Evolutionary conservation across 2,797 vertebrate species (phyloP).

Genomic region (Sebastes hubbsi): DNA sequence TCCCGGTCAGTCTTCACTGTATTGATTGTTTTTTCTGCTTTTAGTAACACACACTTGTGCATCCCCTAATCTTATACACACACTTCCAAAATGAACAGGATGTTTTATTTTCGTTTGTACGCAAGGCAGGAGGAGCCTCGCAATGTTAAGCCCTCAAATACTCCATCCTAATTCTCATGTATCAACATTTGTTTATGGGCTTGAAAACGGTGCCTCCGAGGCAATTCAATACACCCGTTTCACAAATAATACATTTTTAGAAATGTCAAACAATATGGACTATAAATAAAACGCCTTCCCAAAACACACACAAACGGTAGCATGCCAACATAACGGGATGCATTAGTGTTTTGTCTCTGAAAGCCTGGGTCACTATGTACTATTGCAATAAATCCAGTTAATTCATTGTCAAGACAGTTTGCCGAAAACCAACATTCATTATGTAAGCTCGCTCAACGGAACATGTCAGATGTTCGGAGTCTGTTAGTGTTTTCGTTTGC

Average conservation of each 20-base stretch:
- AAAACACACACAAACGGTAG: conserved; percentile 24
- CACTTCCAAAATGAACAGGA: background rate
- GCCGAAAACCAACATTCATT: conserved; percentile 73
- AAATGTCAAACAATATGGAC: conserved; percentile 54
- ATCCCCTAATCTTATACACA: background rate
- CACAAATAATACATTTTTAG: conserved; percentile 40
- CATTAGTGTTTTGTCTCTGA: conserved; percentile 64
- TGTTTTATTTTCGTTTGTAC: conserved; percentile 21
- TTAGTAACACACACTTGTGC: conserved; percentile 1
- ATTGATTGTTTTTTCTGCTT: background rate
- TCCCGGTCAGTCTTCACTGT: background rate
- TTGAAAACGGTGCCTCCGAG: conserved; percentile 20
- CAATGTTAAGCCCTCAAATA: conserved; percentile 14
- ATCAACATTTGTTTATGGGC: conserved; percentile 38
- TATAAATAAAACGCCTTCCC: conserved; percentile 48
- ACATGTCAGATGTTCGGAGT: conserved; percentile 67
- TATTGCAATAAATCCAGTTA: conserved; percentile 68
- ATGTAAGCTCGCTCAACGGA: conserved; percentile 66
- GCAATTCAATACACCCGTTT: conserved; percentile 38
- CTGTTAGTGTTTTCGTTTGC: conserved; percentile 63
- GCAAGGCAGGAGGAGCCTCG: background rate
- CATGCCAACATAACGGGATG: conserved; percentile 51
- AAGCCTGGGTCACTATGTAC: conserved; percentile 62
- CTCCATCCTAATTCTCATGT: conserved; percentile 27
- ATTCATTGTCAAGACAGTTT: conserved; percentile 73